Evolutionary conservation across 2,888 invertebrate genomes (phyloP).

Genomic region (Tinea trinotella): DNA sequence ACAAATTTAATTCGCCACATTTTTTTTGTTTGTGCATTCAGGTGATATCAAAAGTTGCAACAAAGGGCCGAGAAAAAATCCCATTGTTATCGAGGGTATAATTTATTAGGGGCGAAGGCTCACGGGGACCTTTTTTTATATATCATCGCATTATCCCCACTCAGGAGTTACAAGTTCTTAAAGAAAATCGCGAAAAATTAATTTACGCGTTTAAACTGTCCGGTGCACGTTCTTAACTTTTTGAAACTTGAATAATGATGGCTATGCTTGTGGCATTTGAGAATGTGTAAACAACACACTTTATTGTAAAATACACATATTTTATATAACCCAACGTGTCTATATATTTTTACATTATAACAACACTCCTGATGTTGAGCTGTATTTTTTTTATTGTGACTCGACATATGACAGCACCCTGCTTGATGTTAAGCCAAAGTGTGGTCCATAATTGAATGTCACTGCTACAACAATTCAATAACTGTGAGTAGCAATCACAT

Average conservation of each 20-base stretch:
- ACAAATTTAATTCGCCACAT: constrained; percentile 22
- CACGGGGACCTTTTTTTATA: constrained; percentile 71
- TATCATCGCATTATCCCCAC: constrained; percentile 73
- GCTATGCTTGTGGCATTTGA: neutral
- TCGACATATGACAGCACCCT: no score
- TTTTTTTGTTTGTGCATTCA: constrained; percentile 40
- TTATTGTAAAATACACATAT: no score
- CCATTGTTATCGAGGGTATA: constrained; percentile 73
- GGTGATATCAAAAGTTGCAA: constrained; percentile 72
- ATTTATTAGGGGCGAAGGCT: constrained; percentile 68
- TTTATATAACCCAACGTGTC: no score
- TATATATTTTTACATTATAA: no score
- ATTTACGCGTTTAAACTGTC: constrained; percentile 69
- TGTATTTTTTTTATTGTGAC: no score
- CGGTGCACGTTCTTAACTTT: constrained; percentile 55
- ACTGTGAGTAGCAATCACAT: no score
- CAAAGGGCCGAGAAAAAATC: constrained; percentile 67
- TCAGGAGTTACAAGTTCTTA: constrained; percentile 71
- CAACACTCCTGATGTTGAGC: no score
- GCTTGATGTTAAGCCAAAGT: no score
- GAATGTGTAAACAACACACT: no score
- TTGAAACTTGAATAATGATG: constrained; percentile 23
- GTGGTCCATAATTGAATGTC: no score
- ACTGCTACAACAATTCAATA: no score
- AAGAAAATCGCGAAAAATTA: constrained; percentile 70